Percentiles rank a stretch among this genome's conserved stretches.
These are phyloP conservation scores for Aulostomus chinensis DNA, from an alignment of 2,797 vertebrate genomes.

Conservation along the genomic window DNA sequence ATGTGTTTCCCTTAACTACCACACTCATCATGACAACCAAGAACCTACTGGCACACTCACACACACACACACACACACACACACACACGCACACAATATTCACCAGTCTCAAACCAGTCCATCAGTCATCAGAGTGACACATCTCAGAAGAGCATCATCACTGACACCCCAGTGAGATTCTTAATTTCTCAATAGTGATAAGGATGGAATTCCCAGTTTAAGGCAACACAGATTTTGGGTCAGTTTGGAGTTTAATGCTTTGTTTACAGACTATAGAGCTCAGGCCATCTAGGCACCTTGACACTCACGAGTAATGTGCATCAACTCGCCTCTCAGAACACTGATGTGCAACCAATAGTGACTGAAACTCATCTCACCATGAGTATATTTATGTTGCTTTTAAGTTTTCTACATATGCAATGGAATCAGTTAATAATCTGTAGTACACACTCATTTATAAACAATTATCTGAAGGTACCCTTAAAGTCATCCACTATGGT, in stretches of 20 bases:
- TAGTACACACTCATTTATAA: neutral
- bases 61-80: no score
- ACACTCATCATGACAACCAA: no score
- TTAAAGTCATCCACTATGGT: neutral
- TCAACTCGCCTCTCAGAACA: neutral
- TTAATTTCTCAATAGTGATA: no score
- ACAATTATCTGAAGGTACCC: conserved; percentile 4
- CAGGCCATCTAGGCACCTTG: neutral
- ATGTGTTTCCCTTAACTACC: no score
- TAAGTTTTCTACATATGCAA: neutral
- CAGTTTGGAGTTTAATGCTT: neutral
- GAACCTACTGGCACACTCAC: no score
- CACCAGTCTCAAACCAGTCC: no score
- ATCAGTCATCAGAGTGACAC: no score
- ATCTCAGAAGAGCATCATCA: no score
- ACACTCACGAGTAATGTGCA: neutral
- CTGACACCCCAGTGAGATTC: no score
- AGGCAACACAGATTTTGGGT: neutral
- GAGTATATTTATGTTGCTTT: neutral
- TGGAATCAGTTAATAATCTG: neutral
- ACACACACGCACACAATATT: no score
- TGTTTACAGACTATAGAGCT: conserved; percentile 2
- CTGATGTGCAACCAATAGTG: neutral
- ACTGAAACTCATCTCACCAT: neutral
- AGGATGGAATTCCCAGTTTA: no score